These are phyloP conservation scores for Holacanthus passer DNA, from an alignment of 2,113 vertebrate genomes.

Conservation along the genomic window DNA sequence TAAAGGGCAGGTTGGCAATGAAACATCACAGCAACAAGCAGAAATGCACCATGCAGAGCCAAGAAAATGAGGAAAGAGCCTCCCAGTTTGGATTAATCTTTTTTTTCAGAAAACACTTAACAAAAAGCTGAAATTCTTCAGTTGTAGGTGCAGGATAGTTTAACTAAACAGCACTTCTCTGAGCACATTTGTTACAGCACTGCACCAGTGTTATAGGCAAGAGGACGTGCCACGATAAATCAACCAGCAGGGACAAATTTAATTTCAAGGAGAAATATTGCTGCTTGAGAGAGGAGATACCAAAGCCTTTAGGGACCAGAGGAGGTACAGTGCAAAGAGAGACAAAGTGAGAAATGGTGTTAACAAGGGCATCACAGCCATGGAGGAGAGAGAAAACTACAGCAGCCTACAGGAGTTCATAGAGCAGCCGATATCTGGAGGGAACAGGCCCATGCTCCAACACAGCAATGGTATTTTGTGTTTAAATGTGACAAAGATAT, in stretches of 20 bases:
- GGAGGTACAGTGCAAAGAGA: constrained; percentile 26
- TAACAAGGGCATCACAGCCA: constrained; percentile 60
- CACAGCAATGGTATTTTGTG: constrained; percentile 24
- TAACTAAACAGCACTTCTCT: constrained; percentile 12
- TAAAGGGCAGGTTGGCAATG: not conserved
- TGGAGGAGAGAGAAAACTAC: constrained; percentile 69
- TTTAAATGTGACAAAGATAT: not conserved
- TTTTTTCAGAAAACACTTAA: not conserved
- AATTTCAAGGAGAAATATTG: constrained; percentile 72
- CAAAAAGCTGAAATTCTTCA: constrained; percentile 2
- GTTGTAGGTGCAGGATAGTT: not conserved
- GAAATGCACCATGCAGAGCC: not conserved
- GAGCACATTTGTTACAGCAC: constrained; percentile 41
- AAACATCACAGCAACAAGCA: not conserved
- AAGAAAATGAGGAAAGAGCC: constrained; percentile 14
- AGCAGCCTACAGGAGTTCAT: constrained; percentile 71
- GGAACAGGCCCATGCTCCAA: constrained; percentile 53
- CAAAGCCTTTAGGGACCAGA: constrained; percentile 50
- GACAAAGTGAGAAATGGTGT: constrained; percentile 45
- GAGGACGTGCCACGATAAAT: constrained; percentile 50
- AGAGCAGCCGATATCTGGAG: constrained; percentile 30
- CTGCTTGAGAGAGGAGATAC: constrained; percentile 42
- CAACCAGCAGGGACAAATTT: constrained; percentile 64
- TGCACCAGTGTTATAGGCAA: constrained; percentile 37
- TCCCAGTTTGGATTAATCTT: not conserved